phyloP scores from a whole-genome alignment of 2,797 vertebrate genomes.

The Chelon auratus region DNA sequence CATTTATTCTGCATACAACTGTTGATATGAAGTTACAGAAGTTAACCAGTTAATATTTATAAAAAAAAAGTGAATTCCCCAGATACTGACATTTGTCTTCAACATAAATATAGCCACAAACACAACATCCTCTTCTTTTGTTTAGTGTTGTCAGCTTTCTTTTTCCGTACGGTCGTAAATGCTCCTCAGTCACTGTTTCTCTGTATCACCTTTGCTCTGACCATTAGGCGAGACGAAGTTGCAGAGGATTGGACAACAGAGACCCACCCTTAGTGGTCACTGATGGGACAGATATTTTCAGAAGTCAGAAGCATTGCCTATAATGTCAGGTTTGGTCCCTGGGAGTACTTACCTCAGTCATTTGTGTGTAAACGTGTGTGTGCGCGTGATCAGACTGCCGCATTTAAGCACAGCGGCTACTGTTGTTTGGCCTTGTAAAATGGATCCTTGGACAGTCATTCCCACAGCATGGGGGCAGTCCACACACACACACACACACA shows the following conservation, averaged over 20 bases:
- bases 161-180: background rate
- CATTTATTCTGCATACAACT: background rate
- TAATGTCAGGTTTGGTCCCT: slow-evolving; percentile 20
- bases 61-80: background rate
- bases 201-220: background rate
- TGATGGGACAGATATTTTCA: slow-evolving; percentile 48
- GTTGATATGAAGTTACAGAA: background rate
- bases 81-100: background rate
- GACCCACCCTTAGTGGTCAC: slow-evolving; percentile 22
- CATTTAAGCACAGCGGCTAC: slow-evolving; percentile 33
- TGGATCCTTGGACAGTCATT: slow-evolving; percentile 48
- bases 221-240: slow-evolving; percentile 17
- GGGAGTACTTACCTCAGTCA: slow-evolving; percentile 25
- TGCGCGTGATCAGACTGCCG: slow-evolving; percentile 14
- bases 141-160: background rate
- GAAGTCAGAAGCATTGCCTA: slow-evolving; percentile 38
- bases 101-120: background rate
- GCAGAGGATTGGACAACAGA: slow-evolving; percentile 22
- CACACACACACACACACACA: slow-evolving; percentile 5
- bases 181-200: slow-evolving; percentile 1
- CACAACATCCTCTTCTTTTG: background rate
- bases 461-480: slow-evolving; percentile 27
- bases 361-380: slow-evolving; percentile 27
- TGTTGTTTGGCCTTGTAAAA: slow-evolving; percentile 54
- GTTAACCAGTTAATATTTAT: background rate